These are phyloP conservation scores for Ancistrus triradiatus DNA, from an alignment of 2,113 vertebrate genomes.

Conservation along the genomic window DNA sequence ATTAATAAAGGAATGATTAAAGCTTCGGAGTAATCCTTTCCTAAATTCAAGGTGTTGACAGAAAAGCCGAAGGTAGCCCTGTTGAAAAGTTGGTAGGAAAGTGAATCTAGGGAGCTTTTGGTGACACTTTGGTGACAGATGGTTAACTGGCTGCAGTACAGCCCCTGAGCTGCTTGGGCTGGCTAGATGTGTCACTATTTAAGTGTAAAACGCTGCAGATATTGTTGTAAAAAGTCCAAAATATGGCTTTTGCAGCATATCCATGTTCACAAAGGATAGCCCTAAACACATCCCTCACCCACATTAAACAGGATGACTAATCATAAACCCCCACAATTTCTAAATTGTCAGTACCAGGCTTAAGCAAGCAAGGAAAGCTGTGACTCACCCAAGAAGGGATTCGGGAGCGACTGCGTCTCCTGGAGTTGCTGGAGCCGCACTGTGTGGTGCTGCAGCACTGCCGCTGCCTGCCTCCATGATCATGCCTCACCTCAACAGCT, in stretches of 20 bases:
- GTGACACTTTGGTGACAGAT: too few species aligned
- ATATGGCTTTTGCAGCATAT: conserved; percentile 21
- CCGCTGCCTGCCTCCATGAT: conserved; percentile 70
- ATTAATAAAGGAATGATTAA: too few species aligned
- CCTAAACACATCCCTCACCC: conserved; percentile 7
- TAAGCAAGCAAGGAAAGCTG: conserved; percentile 1
- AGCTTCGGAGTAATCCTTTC: background rate
- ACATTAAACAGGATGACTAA: conserved; percentile 26
- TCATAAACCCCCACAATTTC: conserved; percentile 3
- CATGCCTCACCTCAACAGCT: conserved; percentile 66
- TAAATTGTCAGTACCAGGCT: background rate
- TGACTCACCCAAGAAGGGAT: conserved; percentile 67
- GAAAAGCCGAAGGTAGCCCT: too few species aligned
- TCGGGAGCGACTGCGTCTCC: conserved; percentile 64
- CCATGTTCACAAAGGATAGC: conserved; percentile 5
- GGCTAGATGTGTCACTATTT: too few species aligned
- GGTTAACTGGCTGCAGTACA: too few species aligned
- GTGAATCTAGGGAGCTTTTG: too few species aligned
- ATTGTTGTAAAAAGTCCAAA: too few species aligned
- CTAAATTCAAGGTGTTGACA: background rate
- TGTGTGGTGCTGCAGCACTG: conserved; percentile 68
- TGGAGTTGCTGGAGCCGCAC: conserved; percentile 60
- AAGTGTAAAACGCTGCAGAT: too few species aligned
- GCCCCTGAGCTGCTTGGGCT: too few species aligned
- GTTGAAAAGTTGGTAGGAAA: too few species aligned